Percentiles rank a stretch among this genome's conserved stretches.
Conservation (phyloP, 2,888 invertebrate genomes). For the Parnassius orleans region DNA sequence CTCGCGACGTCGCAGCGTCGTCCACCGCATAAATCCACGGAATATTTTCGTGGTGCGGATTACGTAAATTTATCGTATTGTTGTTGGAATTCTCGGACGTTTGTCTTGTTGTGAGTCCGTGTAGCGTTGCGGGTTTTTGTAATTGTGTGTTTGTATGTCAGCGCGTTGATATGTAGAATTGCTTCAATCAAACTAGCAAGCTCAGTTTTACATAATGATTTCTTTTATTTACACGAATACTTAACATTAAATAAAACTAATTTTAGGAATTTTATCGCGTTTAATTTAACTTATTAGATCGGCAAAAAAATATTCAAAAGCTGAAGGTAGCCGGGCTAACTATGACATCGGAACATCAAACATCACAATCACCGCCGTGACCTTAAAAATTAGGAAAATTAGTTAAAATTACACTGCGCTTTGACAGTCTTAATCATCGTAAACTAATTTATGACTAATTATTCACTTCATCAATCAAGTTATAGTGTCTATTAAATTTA, state of each 20-base stretch:
- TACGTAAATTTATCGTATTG: constrained; percentile 37
- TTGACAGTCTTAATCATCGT: too few species aligned
- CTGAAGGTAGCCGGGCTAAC: too few species aligned
- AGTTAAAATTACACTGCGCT: too few species aligned
- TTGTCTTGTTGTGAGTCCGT: constrained; percentile 9
- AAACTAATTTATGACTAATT: too few species aligned
- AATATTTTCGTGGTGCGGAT: constrained; percentile 45
- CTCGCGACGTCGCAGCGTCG: constrained; percentile 45
- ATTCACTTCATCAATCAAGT: neutral
- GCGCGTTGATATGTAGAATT: constrained; percentile 6
- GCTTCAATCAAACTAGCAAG: neutral
- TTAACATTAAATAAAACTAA: too few species aligned
- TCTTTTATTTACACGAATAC: too few species aligned
- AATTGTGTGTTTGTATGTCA: neutral
- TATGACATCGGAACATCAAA: too few species aligned
- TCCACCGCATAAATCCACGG: constrained; percentile 41
- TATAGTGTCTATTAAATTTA: neutral
- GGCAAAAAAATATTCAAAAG: too few species aligned
- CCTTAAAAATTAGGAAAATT: too few species aligned
- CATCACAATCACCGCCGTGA: too few species aligned
- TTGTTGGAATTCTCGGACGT: constrained; percentile 29
- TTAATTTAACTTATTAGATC: too few species aligned
- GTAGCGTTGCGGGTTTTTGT: neutral
- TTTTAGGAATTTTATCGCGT: too few species aligned
- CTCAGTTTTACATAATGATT: neutral